Percentiles rank a stretch among this genome's conserved stretches.
phyloP scores from a whole-genome alignment of 2,113 vertebrate species.

The Tonatia bakeri region DNA sequence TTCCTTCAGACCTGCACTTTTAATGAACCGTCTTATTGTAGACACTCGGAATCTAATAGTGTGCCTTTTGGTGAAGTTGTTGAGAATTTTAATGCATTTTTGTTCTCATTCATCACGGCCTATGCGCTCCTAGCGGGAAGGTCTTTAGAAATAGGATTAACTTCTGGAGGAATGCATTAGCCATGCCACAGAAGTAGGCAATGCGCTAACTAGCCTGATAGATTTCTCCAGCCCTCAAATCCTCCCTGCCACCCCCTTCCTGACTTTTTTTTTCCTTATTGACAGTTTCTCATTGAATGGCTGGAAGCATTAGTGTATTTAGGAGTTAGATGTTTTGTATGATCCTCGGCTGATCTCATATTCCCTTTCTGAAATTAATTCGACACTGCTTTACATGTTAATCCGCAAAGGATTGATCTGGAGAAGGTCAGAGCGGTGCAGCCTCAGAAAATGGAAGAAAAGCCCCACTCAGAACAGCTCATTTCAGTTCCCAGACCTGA shows the following conservation, averaged over 20 bases:
- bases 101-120: constrained; percentile 83
- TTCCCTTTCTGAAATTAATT: constrained; percentile 91
- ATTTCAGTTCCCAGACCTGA: constrained; percentile 86
- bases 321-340: constrained; percentile 85
- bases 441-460: constrained; percentile 83
- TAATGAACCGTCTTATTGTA: constrained; percentile 77
- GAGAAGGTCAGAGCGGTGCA: constrained; percentile 84
- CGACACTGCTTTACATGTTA: constrained; percentile 89
- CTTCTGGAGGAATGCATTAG: constrained; percentile 90
- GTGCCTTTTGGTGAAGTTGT: constrained; percentile 84
- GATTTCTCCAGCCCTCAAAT: constrained; percentile 86
- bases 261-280: constrained; percentile 4
- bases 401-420: constrained; percentile 88
- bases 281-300: constrained; percentile 85
- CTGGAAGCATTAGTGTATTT: constrained; percentile 85
- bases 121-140: constrained; percentile 82
- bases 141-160: constrained; percentile 91
- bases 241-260: constrained; percentile 72
- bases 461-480: constrained; percentile 84
- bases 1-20: constrained; percentile 77
- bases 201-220: constrained; percentile 81
- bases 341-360: constrained; percentile 86
- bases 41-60: constrained; percentile 81
- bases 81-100: constrained; percentile 88
- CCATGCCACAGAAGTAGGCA: constrained; percentile 79